Evolutionary conservation across 2,113 vertebrate genomes (phyloP).

Genomic region (Eretmochelys imbricata): DNA sequence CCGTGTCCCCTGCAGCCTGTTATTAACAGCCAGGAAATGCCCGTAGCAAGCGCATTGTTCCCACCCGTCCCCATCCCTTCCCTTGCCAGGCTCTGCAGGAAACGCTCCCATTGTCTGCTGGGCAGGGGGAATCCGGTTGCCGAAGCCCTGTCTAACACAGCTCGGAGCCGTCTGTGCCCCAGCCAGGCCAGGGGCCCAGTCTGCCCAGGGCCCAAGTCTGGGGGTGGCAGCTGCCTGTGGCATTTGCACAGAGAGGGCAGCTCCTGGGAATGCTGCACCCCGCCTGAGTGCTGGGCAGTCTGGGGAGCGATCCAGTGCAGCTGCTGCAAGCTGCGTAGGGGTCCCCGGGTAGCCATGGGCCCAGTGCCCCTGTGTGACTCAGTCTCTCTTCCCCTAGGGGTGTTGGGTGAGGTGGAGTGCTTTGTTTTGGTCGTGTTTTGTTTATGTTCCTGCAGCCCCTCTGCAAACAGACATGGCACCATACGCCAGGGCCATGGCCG

Average conservation of each 20-base stretch:
- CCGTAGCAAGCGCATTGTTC: not conserved
- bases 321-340: too few relatives aligned
- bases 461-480: not conserved
- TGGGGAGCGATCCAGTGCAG: not conserved
- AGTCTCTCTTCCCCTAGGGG: not conserved
- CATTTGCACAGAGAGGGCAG: not conserved
- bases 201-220: not conserved
- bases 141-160: not conserved
- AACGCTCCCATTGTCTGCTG: not conserved
- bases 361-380: not conserved
- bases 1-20: not conserved
- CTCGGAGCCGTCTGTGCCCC: not conserved
- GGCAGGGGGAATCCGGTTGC: not conserved
- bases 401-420: not conserved
- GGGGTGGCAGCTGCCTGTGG: not conserved
- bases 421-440: not conserved
- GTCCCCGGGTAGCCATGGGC: too few relatives aligned
- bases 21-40: not conserved
- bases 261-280: not conserved
- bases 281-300: not conserved
- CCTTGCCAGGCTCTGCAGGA: not conserved
- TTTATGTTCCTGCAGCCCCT: not conserved
- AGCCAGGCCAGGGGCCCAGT: not conserved
- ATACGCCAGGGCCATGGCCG: too few relatives aligned
- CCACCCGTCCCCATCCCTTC: not conserved